Evolutionary conservation across 2,888 invertebrate species (phyloP), one percentile per base, ranked within the genome.

Genomic region (Yponomeuta sedellus): DNA sequence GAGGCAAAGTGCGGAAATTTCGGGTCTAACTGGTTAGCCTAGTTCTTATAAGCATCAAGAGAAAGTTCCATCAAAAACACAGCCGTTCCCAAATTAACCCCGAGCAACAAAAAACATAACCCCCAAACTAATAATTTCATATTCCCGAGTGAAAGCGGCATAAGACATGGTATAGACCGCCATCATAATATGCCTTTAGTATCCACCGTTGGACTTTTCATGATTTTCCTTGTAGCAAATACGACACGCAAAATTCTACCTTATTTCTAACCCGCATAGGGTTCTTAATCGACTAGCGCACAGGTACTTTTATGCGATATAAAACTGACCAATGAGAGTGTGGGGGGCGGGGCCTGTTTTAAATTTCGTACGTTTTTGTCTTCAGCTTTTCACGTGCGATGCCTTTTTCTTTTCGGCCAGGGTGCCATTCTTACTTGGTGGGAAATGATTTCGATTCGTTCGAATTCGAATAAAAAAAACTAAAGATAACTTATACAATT

Each of bases 341-440:
- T 22, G 79, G 82, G 10, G 83, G 89, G 89, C 79, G 89, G 80
- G 83, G 87, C 86, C 84, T 83, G 85, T 85, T 84, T 85, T 80
- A 81, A 86, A 88, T 82, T 85, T 79, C 81, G 83, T 85, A 83
- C 81, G 83, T 77, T 85, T 87, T 86, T 87, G 85, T 81, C 75
- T 75, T 69, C 44, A 52, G 44, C 44, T 52, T 52, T 52, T 52
- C 72, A 71, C 71, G 71, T 70, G 72, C 72, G 74, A 74, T 77
- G 74, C 77, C 74, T 66, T 66, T 76, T 71, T 69, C 70, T 81
- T 80, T 80, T 73, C 74, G 72, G 72, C 73, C 80, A 81, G 82
- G 69, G 70, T 52, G 68, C 62, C 68, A 67, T 67, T 58, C 70
- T 68, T 67, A 12, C 16, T 44, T 8, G 44, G 34, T 34, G 8